Evolutionary conservation across 2,113 vertebrate species (phyloP).

Genomic region (Pelmatolapia mariae): DNA sequence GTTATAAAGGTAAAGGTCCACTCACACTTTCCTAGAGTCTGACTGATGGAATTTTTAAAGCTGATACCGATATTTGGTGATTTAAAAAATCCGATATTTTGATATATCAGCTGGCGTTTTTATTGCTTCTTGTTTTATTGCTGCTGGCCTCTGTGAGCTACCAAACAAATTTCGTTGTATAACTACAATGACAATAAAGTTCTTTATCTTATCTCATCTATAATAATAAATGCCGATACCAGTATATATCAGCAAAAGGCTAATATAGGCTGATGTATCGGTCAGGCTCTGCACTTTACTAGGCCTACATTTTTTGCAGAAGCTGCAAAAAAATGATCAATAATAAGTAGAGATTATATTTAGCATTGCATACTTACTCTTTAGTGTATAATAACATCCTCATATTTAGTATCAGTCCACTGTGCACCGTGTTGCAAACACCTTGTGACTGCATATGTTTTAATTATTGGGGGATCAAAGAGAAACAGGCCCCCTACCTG

Average conservation of each 20-base stretch:
- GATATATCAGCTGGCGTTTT: background rate
- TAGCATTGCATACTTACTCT: background rate
- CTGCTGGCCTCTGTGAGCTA: too few relatives aligned
- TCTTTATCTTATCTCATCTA: background rate
- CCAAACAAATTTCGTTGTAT: too few relatives aligned
- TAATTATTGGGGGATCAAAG: constrained; percentile 12
- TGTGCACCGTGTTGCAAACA: background rate
- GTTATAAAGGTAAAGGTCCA: background rate
- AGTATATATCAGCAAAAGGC: background rate
- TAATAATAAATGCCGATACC: background rate
- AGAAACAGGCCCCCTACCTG: background rate
- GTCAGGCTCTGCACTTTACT: background rate
- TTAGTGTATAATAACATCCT: background rate
- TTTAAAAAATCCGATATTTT: background rate
- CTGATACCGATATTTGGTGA: accelerated
- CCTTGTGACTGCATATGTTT: background rate
- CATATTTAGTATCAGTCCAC: background rate
- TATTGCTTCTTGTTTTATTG: too few relatives aligned
- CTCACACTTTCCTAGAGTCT: background rate
- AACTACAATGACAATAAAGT: too few relatives aligned
- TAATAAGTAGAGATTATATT: background rate
- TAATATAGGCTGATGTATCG: background rate
- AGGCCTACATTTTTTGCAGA: background rate
- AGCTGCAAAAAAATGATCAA: background rate
- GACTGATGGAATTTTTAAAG: background rate